Evolutionary conservation across 1,140 invertebrate genomes (phyloP).

Genomic region (Diachasmimorpha longicaudata): DNA sequence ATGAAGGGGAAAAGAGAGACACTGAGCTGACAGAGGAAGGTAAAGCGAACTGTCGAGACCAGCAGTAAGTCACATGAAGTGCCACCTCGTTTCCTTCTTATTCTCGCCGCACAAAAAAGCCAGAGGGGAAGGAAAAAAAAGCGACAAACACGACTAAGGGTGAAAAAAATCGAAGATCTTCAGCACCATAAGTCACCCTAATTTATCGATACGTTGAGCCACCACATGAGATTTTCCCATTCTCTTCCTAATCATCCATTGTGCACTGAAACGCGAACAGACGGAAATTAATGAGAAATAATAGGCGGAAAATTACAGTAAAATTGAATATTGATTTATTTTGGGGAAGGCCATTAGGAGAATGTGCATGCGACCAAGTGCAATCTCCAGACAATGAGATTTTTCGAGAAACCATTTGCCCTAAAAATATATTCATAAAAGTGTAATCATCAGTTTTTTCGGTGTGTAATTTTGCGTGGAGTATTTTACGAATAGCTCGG

Average conservation of each 20-base stretch:
- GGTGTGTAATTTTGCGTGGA: too few relatives aligned
- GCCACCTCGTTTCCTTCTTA: constrained; percentile 4
- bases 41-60: constrained; percentile 17
- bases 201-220: constrained; percentile 24
- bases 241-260: neutral
- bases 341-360: too few relatives aligned
- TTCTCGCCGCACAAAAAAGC: neutral
- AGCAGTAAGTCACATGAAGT: constrained; percentile 18
- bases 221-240: neutral
- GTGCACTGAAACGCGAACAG: neutral
- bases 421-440: too few relatives aligned
- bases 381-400: too few relatives aligned
- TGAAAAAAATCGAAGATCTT: constrained; percentile 5
- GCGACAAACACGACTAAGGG: neutral
- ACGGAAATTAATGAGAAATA: too few relatives aligned
- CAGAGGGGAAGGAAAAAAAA: neutral
- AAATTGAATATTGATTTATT: too few relatives aligned
- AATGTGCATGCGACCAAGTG: too few relatives aligned
- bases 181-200: constrained; percentile 20
- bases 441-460: too few relatives aligned
- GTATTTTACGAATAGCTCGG: too few relatives aligned
- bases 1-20: neutral
- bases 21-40: constrained; percentile 8
- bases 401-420: too few relatives aligned
- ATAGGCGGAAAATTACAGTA: too few relatives aligned